A percentile compares a stretch with the other conserved stretches of the same genome.
Conservation (phyloP, 2,113 vertebrate species). For the Neogobius melanostomus region DNA sequence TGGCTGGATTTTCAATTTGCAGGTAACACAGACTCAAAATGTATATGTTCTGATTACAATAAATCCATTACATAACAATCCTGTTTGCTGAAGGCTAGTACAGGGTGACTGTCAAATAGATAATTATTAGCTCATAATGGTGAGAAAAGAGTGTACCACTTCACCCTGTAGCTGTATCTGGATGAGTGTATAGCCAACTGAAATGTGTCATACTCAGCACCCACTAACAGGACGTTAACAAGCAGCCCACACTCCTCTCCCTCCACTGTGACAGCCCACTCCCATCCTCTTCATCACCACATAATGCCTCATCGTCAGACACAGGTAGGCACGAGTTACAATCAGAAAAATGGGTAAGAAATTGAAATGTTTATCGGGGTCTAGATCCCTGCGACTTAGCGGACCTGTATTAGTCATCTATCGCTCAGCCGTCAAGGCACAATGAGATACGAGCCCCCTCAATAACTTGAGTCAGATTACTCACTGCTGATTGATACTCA, state of each 20-base stretch:
- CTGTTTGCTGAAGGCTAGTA: background rate
- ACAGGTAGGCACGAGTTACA: conserved; percentile 26
- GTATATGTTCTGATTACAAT: background rate
- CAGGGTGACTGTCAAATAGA: conserved; percentile 29
- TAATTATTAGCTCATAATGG: conserved; percentile 38
- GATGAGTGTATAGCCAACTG: conserved; percentile 37
- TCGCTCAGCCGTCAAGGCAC: conserved; percentile 11
- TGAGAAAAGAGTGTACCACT: conserved; percentile 11
- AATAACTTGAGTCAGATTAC: background rate
- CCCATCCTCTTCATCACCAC: conserved; percentile 13
- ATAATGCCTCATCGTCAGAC: conserved; percentile 23
- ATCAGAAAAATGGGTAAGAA: conserved; percentile 29
- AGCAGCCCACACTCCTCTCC: conserved; percentile 53
- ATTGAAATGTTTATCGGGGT: conserved; percentile 16
- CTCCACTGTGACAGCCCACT: conserved; percentile 43
- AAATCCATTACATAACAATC: background rate
- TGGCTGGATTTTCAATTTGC: background rate
- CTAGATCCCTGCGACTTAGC: conserved; percentile 20
- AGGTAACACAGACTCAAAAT: background rate
- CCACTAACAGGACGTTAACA: conserved; percentile 56
- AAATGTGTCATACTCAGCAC: conserved; percentile 47
- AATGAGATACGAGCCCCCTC: conserved; percentile 6
- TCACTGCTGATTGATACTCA: background rate
- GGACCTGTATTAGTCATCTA: conserved; percentile 45
- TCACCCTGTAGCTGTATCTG: conserved; percentile 26